phyloP scores from a whole-genome alignment of 2,113 vertebrate species.

The Mesitornis unicolor region DNA sequence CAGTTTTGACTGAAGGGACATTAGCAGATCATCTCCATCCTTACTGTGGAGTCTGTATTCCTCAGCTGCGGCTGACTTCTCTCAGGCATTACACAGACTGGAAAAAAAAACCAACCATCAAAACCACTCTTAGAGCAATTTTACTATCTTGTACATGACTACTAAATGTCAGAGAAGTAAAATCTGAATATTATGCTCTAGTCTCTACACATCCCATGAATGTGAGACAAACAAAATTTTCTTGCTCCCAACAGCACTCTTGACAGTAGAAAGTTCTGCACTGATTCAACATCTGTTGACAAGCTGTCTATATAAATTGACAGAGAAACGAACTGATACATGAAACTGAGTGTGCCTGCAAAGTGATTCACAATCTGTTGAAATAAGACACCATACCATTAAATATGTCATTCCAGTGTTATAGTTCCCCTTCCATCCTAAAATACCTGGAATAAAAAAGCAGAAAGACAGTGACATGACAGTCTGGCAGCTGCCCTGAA shows the following conservation, averaged over 20 bases:
- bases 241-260: background rate
- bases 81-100: background rate
- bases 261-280: background rate
- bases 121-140: background rate
- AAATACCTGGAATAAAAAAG: constrained; percentile 4
- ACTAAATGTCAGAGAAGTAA: background rate
- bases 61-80: background rate
- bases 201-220: background rate
- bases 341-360: background rate
- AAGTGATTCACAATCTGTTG: constrained; percentile 3
- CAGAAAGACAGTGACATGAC: background rate
- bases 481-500: background rate
- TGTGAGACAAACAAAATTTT: background rate
- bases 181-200: background rate
- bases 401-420: background rate
- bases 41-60: background rate
- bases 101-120: background rate
- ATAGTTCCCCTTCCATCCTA: background rate
- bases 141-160: background rate
- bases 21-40: background rate
- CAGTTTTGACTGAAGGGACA: background rate
- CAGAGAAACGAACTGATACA: background rate
- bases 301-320: background rate
- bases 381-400: background rate
- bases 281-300: background rate